These are phyloP conservation scores for Phyllopteryx taeniolatus DNA, from an alignment of 2,113 vertebrate genomes.

Conservation along the genomic window DNA sequence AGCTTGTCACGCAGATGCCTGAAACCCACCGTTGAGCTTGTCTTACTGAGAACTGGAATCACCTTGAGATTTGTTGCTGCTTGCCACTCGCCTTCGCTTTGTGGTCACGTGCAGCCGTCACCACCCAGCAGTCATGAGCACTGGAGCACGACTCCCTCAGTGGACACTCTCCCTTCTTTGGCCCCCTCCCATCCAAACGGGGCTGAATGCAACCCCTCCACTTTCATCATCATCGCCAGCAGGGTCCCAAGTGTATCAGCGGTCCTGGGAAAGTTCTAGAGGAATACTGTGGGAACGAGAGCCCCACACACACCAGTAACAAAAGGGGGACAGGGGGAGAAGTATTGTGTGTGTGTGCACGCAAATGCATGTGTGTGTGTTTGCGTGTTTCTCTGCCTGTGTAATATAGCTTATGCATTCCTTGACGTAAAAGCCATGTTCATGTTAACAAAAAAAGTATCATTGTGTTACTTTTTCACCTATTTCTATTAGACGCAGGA, in stretches of 20 bases:
- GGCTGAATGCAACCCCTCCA: slow-evolving; percentile 51
- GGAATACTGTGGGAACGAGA: slow-evolving; percentile 68
- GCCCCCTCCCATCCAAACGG: slow-evolving; percentile 5
- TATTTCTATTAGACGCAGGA: slow-evolving; percentile 65
- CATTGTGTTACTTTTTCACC: slow-evolving; percentile 24
- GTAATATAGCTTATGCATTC: slow-evolving; percentile 2
- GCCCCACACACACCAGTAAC: slow-evolving; percentile 54
- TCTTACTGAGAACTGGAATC: slow-evolving; percentile 9
- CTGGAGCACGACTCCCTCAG: slow-evolving; percentile 51
- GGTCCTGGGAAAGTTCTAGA: slow-evolving; percentile 68
- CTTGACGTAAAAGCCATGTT: slow-evolving; percentile 8
- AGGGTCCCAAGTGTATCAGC: slow-evolving; percentile 60
- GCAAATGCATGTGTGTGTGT: neutral
- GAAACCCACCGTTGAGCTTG: neutral
- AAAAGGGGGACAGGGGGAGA: slow-evolving; percentile 17
- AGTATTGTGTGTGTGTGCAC: slow-evolving; percentile 7
- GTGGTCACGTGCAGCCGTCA: slow-evolving; percentile 25
- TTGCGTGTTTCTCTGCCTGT: neutral
- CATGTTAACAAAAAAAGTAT: slow-evolving; percentile 10
- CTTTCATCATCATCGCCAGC: slow-evolving; percentile 45
- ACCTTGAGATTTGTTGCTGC: slow-evolving; percentile 19
- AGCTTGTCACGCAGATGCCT: slow-evolving; percentile 11
- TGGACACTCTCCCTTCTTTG: slow-evolving; percentile 6
- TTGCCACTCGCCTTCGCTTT: slow-evolving; percentile 30
- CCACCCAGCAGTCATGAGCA: slow-evolving; percentile 10